Evolutionary conservation across 2,888 invertebrate genomes (phyloP), one percentile per base, ranked within the genome.

Genomic region (Lithosia quadra): DNA sequence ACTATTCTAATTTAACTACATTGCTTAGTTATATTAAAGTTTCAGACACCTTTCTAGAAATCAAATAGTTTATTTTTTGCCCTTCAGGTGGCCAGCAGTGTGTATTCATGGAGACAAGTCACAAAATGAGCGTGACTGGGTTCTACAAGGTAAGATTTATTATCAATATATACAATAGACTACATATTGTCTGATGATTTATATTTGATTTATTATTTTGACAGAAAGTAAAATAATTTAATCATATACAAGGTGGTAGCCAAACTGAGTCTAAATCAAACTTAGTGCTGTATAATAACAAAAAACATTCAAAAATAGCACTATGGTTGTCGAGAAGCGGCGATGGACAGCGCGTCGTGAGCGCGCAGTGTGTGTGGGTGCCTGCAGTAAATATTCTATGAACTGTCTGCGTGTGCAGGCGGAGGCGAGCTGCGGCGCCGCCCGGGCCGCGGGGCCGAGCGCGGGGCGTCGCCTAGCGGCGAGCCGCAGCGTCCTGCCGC

Each of bases 21-120:
- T 43, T 43, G 18, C 7, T 39, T 18, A 43, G 2, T 10, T 24
- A 10, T 28, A 28, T 28, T 28, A 28, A 28, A 28, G 3, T 28
- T 28, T 28, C 28, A 28, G 5, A 28, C 28, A 28, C 5, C 28
- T 28, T 28, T 28, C 2, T 28, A 28, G 5, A 28, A 4, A 28
- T 28, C 13, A 15, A 2, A 21, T 13, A 33, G 33, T 28, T 53
- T 53, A 7, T 22, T 33, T 34, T 21, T 55, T 28, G 18, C 74
- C 80, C 87, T 86, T 22, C 85, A 97, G 97, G 62, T 98, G 97
- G 97, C 97, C 97, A 65, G 97, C 97, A 58, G 97, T 97, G 77
- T 97, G 97, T 88, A 99, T 99, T 88, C 99, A 99, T 92, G 99
- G 99, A 75, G 99, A 99, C 92, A 99, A 99, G 95, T 97, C 98